These are phyloP conservation scores for Cepphus grylle DNA, from an alignment of 2,113 vertebrate species.

Conservation along the genomic window DNA sequence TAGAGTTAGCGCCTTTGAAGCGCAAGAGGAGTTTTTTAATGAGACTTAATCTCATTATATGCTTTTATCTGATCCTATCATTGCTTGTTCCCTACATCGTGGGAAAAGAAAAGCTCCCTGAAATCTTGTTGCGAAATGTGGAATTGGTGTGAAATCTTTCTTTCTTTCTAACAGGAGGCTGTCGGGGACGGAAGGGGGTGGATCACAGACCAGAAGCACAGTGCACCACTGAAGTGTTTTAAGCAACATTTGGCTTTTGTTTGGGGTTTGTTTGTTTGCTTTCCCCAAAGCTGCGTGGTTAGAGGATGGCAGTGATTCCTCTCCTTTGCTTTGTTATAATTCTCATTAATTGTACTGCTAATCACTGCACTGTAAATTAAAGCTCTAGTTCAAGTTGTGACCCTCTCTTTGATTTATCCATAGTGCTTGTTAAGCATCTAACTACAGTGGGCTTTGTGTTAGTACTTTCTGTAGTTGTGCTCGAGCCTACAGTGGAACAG, in stretches of 20 bases:
- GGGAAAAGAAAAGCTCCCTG: neutral
- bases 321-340: neutral
- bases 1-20: neutral
- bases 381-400: neutral
- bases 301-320: neutral
- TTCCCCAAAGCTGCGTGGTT: neutral
- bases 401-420: neutral
- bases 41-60: neutral
- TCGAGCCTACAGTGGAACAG: neutral
- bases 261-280: neutral
- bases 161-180: neutral
- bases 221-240: neutral
- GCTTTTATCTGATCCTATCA: conserved; percentile 6
- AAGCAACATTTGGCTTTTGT: neutral
- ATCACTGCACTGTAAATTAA: neutral
- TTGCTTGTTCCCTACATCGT: neutral
- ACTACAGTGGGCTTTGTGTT: neutral
- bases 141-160: neutral
- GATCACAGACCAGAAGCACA: neutral
- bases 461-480: neutral
- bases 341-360: neutral
- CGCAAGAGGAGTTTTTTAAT: neutral
- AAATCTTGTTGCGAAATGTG: neutral
- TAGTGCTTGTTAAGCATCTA: neutral
- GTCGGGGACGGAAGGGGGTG: neutral